Conservation (phyloP, 2,113 vertebrate genomes). For the Willisornis vidua region DNA sequence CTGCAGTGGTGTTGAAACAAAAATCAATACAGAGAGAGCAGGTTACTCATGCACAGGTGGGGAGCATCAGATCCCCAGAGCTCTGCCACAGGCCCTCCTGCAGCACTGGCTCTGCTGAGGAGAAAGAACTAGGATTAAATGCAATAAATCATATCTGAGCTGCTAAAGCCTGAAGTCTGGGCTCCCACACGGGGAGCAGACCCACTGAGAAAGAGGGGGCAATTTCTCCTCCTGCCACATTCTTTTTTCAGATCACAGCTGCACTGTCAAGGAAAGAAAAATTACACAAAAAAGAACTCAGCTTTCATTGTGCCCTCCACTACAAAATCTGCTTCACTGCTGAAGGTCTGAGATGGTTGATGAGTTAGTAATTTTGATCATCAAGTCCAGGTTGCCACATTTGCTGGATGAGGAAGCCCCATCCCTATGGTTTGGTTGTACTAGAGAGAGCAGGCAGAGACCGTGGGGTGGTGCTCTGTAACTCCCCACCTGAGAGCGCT, state of each 20-base stretch:
- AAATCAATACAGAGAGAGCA: not conserved
- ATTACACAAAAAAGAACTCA: not conserved
- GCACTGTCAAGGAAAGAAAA: not conserved
- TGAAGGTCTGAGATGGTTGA: not conserved
- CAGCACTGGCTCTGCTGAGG: not conserved
- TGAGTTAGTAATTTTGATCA: not conserved
- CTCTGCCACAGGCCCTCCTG: not conserved
- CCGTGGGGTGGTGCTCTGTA: not conserved
- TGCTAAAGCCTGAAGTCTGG: not conserved
- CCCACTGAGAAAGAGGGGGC: not conserved
- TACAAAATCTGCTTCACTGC: not conserved
- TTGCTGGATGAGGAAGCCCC: not conserved
- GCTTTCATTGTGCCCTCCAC: not conserved
- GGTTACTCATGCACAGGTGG: not conserved
- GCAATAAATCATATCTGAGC: not conserved
- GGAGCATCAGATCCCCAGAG: not conserved
- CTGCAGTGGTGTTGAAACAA: not conserved
- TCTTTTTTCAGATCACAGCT: not conserved
- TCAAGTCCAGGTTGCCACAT: too few species aligned
- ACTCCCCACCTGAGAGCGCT: rapidly evolving
- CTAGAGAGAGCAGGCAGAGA: not conserved
- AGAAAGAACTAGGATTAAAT: not conserved
- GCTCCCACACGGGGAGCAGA: not conserved
- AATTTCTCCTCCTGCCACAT: too few species aligned
- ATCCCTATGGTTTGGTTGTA: not conserved